phyloP scores from a whole-genome alignment of 2,797 vertebrate species.

The Enteromius argenteus region DNA sequence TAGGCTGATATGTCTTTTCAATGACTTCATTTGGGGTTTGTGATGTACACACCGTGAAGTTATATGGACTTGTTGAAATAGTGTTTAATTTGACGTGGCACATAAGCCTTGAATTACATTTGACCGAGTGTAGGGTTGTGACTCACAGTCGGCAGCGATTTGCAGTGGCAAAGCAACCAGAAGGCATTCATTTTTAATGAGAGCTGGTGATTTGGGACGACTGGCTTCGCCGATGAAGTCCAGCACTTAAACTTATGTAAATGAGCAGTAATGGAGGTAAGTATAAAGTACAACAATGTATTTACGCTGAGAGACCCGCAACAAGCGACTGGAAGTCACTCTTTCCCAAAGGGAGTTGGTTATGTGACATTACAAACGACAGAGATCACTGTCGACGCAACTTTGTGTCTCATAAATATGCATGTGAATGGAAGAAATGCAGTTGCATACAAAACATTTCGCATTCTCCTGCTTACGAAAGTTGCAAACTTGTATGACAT shows the following conservation, averaged over 20 bases:
- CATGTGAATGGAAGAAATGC: background rate
- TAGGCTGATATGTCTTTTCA: constrained; percentile 20
- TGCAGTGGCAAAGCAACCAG: background rate
- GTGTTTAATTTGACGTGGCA: background rate
- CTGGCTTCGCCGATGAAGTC: background rate
- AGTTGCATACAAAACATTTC: background rate
- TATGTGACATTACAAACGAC: constrained; percentile 10
- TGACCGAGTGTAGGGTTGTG: background rate
- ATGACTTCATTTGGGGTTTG: constrained; percentile 7
- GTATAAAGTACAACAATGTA: background rate
- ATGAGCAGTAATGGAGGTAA: constrained; percentile 16
- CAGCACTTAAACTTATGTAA: constrained; percentile 23
- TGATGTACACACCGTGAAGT: constrained; percentile 5
- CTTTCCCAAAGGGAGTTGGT: background rate
- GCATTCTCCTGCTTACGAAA: background rate
- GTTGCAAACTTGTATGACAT: background rate
- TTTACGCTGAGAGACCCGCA: background rate
- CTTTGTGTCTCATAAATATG: constrained; percentile 3
- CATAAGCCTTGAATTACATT: background rate
- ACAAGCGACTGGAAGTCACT: background rate
- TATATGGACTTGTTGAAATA: constrained; percentile 16
- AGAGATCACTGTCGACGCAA: background rate
- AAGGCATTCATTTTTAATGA: constrained; percentile 15
- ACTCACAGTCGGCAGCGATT: background rate
- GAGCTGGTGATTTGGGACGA: constrained; percentile 4